These are phyloP conservation scores for Drosophila grimshawi DNA, from an alignment of 1,140 invertebrate species.

Conservation along the genomic window DNA sequence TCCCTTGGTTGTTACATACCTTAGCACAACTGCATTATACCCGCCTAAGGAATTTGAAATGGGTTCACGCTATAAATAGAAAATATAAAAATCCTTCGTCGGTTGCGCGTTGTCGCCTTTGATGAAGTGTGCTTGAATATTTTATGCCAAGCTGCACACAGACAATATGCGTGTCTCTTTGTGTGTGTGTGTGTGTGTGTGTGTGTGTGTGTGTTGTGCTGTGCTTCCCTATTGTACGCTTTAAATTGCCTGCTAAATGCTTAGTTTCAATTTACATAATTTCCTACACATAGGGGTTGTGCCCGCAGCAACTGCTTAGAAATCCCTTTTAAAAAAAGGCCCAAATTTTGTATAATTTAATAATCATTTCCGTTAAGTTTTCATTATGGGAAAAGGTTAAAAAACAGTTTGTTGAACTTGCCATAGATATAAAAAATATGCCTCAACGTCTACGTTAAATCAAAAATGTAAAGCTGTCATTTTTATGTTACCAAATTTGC, in stretches of 20 bases:
- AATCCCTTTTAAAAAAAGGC: slow-evolving; percentile 2
- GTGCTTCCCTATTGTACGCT: slow-evolving; percentile 35
- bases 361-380: slow-evolving; percentile 30
- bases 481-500: no score
- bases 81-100: slow-evolving; percentile 39
- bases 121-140: slow-evolving; percentile 69
- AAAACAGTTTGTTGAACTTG: slow-evolving; percentile 11
- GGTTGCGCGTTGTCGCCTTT: slow-evolving; percentile 68
- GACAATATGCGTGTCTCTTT: slow-evolving; percentile 18
- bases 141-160: slow-evolving; percentile 36
- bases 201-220: slow-evolving; percentile 7
- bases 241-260: slow-evolving; percentile 56
- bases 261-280: slow-evolving; percentile 75
- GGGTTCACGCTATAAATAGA: neutral
- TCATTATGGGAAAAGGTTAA: neutral
- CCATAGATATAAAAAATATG: neutral
- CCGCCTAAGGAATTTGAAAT: no score
- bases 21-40: no score
- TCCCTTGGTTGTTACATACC: no score
- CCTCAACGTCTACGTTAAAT: no score
- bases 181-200: slow-evolving; percentile 13
- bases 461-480: no score
- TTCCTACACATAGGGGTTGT: slow-evolving; percentile 48
- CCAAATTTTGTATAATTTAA: slow-evolving; percentile 43
- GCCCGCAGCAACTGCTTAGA: slow-evolving; percentile 57